Conservation (phyloP, 2,113 vertebrate species). For the Mustelus asterias region DNA sequence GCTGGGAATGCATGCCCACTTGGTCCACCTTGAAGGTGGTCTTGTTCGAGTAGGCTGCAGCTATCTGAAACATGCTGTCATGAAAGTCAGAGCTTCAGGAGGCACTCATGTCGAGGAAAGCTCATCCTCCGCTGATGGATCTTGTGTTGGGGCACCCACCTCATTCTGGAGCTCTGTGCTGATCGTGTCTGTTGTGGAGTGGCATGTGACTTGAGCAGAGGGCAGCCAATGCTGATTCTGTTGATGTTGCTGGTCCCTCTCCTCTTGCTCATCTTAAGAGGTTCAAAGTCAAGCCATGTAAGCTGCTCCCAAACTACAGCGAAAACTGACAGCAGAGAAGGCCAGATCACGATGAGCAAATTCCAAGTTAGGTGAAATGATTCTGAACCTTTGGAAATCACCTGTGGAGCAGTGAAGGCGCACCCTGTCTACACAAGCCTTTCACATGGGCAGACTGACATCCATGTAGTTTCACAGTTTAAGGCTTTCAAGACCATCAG, state of each 20-base stretch:
- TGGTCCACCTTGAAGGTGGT: neutral
- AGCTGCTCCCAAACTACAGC: neutral
- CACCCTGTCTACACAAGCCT: no score
- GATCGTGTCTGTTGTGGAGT: neutral
- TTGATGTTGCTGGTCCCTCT: no score
- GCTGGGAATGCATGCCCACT: neutral
- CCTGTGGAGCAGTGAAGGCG: no score
- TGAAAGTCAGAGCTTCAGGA: neutral
- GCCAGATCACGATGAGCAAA: no score
- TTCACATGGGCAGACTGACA: no score
- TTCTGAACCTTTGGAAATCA: no score
- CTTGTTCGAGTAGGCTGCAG: neutral
- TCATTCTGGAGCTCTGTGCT: neutral
- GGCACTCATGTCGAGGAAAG: neutral
- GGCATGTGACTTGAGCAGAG: neutral
- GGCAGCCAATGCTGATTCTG: neutral
- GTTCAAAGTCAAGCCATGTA: neutral
- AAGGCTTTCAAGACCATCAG: no score
- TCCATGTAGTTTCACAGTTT: no score
- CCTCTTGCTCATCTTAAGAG: neutral
- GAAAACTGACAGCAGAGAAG: neutral
- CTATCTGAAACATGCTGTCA: neutral
- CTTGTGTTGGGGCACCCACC: neutral
- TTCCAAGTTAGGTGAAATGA: no score
- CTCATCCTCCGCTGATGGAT: neutral